Evolutionary conservation across 2,888 invertebrate species (phyloP), one percentile per base, ranked within the genome.

Genomic region (Harpalus rubripes): DNA sequence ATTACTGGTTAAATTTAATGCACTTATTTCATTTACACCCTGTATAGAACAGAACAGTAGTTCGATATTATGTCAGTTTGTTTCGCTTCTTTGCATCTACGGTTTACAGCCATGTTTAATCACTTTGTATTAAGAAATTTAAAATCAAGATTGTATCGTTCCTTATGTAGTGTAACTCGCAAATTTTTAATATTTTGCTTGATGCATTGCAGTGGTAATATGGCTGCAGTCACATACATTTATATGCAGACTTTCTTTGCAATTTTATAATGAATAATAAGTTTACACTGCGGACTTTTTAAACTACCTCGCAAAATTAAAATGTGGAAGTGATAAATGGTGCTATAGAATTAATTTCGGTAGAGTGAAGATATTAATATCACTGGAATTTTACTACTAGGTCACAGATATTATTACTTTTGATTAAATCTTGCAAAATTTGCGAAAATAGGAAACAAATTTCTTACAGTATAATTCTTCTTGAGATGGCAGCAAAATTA

Each of bases 191-290:
- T 10, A 52, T 52, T 52, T 0, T 52, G 44, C 8, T 3, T 74
- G 74, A 80, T 80, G 39, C 79, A 80, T 80, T 80, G 61, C 79
- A 32, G 61, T 15, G n/a, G 79, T 59, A 80, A 61, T 59, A 39
- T 18, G 1, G 7, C 61, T 22, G 79, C 79, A 59, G 39, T 56
- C 61, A 39, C 15, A 80, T 15, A 59, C 8, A 80, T 80, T 59
- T 59, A 80, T 80, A 80, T 80, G 26, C 58, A 39, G 74, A 12
- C 12, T 74, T 52, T 74, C 39, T 80, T 61, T 32, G 79, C 79
- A 80, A 80, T 80, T 80, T 80, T 26, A 59, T 80, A 80, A 80
- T 80, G 79, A 80, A 80, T 74, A 74, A 74, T 80, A 80, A 80
- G 79, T 80, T 59, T 32, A 79, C 79, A 80, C 58, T 61, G 61